Evolutionary conservation across 2,113 vertebrate species (phyloP).

Genomic region (Psittacus erithacus): DNA sequence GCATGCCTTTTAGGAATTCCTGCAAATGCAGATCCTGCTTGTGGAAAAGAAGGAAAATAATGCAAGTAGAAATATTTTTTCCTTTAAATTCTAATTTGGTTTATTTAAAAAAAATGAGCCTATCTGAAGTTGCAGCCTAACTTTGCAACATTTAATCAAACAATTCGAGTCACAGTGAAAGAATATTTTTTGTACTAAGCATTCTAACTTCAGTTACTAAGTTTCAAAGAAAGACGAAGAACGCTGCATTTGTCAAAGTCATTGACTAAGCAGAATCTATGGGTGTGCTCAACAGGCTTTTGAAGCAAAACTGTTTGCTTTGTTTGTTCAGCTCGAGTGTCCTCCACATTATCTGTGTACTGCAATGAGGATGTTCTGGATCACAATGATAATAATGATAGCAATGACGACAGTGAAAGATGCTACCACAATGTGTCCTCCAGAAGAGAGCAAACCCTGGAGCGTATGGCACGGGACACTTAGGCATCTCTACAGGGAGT

Average conservation of each 20-base stretch:
- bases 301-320: not conserved
- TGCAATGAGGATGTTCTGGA: not conserved
- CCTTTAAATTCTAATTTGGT: not conserved
- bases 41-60: not conserved
- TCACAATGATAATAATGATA: not conserved
- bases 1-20: not conserved
- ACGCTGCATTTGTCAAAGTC: not conserved
- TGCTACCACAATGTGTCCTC: not conserved
- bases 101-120: not conserved
- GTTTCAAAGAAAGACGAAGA: not conserved
- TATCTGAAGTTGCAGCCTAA: not conserved
- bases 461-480: rapidly evolving
- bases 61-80: not conserved
- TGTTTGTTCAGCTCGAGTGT: not conserved
- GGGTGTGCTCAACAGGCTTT: not conserved
- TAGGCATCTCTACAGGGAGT: not conserved
- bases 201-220: not conserved
- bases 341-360: not conserved
- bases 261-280: not conserved
- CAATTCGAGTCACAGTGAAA: not conserved
- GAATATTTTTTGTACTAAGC: not conserved
- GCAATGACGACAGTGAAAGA: not conserved
- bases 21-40: not conserved
- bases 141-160: not conserved
- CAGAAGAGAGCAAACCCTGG: not conserved